Conservation (phyloP, 2,113 vertebrate genomes). For the Halichoerus grypus region DNA sequence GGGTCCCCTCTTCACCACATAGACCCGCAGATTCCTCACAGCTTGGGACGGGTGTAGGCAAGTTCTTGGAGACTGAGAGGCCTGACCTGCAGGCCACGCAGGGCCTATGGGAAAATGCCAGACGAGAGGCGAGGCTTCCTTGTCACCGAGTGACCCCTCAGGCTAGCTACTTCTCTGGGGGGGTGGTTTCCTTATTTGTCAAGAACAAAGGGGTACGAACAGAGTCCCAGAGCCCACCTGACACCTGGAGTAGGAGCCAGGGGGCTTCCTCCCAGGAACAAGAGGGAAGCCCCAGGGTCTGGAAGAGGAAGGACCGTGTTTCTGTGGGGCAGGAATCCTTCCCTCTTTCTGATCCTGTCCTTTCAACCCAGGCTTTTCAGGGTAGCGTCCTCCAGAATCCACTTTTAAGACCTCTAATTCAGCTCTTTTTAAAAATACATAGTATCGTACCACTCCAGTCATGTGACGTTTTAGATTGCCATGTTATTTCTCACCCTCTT, state of each 20-base stretch:
- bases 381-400: not conserved
- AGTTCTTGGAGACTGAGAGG: not conserved
- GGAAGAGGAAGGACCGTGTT: not conserved
- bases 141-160: not conserved
- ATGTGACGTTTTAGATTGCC: constrained; percentile 13
- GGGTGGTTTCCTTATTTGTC: not conserved
- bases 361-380: not conserved
- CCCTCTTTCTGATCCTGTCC: not conserved
- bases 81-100: not conserved
- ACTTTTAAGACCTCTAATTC: not conserved
- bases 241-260: not conserved
- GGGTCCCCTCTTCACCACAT: not conserved
- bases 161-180: not conserved
- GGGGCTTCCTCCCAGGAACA: not conserved
- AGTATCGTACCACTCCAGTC: not conserved
- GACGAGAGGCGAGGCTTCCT: not conserved
- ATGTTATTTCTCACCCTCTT: constrained; percentile 26
- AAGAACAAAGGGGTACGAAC: not conserved
- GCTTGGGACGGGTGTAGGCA: not conserved
- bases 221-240: not conserved
- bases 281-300: not conserved
- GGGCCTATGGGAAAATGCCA: not conserved
- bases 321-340: not conserved
- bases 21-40: not conserved
- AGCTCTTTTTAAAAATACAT: not conserved